Conservation (phyloP, 2,888 invertebrate species). For the Parasteatoda lunata region DNA sequence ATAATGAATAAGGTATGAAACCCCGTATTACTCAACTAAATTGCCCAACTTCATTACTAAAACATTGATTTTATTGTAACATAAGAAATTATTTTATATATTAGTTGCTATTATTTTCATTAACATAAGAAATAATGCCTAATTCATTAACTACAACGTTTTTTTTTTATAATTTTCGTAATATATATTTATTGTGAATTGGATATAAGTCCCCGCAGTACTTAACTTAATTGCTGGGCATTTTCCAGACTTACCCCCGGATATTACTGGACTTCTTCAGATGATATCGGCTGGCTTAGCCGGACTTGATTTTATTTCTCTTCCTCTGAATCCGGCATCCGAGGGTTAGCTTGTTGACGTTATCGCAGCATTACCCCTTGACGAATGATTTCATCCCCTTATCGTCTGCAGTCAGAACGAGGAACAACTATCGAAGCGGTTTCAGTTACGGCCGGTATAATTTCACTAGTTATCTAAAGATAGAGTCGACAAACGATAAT, state of each 20-base stretch:
- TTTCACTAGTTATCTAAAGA: neutral
- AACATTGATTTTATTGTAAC: too few species aligned
- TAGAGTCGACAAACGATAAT: too few species aligned
- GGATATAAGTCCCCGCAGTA: too few species aligned
- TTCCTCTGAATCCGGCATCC: neutral
- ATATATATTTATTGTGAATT: too few species aligned
- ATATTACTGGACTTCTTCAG: neutral
- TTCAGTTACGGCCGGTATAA: neutral
- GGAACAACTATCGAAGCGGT: neutral
- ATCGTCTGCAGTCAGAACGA: slow-evolving; percentile 21
- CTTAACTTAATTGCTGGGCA: neutral
- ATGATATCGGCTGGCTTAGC: neutral
- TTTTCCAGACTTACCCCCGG: neutral
- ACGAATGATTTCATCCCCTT: slow-evolving; percentile 49
- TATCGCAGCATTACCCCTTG: slow-evolving; percentile 16
- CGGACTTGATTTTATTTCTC: neutral
- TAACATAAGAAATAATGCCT: too few species aligned
- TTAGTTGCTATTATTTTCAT: too few species aligned
- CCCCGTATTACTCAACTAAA: too few species aligned
- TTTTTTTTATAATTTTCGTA: too few species aligned
- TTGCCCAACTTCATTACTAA: too few species aligned
- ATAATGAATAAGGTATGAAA: too few species aligned
- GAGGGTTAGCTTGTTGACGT: neutral
- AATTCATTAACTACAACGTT: too few species aligned
- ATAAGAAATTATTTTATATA: too few species aligned